phyloP scores from a whole-genome alignment of 2,888 invertebrate genomes.

The Scotopteryx bipunctaria region DNA sequence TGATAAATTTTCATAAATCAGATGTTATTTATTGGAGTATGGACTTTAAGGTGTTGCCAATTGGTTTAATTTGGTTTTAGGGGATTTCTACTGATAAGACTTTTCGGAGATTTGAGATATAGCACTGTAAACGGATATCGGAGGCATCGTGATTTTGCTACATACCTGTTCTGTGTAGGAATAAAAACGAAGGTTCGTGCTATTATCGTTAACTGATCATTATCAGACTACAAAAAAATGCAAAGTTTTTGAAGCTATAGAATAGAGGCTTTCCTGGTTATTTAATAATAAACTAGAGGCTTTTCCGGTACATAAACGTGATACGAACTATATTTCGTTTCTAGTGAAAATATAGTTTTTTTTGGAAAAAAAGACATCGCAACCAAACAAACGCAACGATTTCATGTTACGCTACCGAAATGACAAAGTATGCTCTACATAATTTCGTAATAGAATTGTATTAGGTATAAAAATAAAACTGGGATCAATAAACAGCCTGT shows the following conservation, averaged over 20 bases:
- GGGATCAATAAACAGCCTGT: not conserved
- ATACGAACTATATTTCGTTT: no score
- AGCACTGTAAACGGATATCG: slow-evolving; percentile 66
- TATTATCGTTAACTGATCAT: slow-evolving; percentile 52
- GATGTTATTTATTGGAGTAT: slow-evolving; percentile 79
- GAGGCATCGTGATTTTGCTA: slow-evolving; percentile 60
- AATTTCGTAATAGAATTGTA: not conserved
- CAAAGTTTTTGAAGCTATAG: not conserved
- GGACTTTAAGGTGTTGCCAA: slow-evolving; percentile 78
- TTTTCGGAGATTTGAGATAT: slow-evolving; percentile 55
- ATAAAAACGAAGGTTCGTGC: slow-evolving; percentile 54
- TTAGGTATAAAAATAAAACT: no score
- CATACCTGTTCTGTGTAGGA: slow-evolving; percentile 47
- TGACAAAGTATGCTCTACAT: slow-evolving; percentile 24
- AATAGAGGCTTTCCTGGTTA: slow-evolving; percentile 1
- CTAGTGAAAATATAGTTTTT: no score
- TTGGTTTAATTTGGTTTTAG: slow-evolving; percentile 73
- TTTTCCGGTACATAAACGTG: not conserved
- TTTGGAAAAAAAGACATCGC: no score
- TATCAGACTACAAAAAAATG: slow-evolving; percentile 30
- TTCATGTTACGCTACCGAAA: slow-evolving; percentile 11
- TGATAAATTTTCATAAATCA: slow-evolving; percentile 83
- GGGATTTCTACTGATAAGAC: slow-evolving; percentile 61
- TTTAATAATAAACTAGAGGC: not conserved
- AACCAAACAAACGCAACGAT: not conserved